Evolutionary conservation across 64 coral and sea anemone genomes (phyloP).

Genomic region (Hydrozoanthus tunicans): DNA sequence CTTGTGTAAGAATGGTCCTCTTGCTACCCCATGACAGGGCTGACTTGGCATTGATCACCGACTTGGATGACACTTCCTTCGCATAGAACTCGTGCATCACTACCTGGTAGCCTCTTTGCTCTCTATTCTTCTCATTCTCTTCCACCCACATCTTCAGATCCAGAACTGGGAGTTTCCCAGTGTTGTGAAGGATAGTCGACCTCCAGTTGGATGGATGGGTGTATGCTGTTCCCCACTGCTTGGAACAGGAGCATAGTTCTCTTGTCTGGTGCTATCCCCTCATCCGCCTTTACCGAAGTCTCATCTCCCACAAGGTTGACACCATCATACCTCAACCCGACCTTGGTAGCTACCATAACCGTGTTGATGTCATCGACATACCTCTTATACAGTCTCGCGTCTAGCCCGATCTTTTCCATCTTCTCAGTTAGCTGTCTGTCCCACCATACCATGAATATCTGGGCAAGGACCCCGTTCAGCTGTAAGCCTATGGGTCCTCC

Average conservation of each 20-base stretch:
- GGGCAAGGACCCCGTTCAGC: background rate
- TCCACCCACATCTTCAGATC: slow-evolving; percentile 23
- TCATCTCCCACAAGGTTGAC: background rate
- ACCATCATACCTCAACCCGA: slow-evolving; percentile 31
- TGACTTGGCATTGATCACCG: slow-evolving; percentile 19
- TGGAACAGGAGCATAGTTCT: background rate
- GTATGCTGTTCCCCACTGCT: slow-evolving; percentile 5
- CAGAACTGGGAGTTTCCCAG: background rate
- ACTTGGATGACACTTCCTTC: background rate
- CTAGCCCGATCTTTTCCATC: slow-evolving; percentile 16
- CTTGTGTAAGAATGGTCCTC: too few relatives aligned
- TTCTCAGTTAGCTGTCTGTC: background rate
- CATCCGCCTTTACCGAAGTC: background rate
- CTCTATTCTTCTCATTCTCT: background rate
- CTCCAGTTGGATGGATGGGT: slow-evolving; percentile 39
- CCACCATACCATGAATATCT: slow-evolving; percentile 46
- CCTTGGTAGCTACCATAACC: background rate
- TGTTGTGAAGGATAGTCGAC: slow-evolving; percentile 15
- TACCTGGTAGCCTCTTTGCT: background rate
- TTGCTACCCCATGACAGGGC: slow-evolving; percentile 14
- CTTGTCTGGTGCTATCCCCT: background rate
- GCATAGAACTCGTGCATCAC: slow-evolving; percentile 39
- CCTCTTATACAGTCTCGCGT: background rate
- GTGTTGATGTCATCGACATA: slow-evolving; percentile 21
- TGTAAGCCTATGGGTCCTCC: background rate